Conservation (phyloP, 1,140 invertebrate species). For the Drosophila ohnishii region DNA sequence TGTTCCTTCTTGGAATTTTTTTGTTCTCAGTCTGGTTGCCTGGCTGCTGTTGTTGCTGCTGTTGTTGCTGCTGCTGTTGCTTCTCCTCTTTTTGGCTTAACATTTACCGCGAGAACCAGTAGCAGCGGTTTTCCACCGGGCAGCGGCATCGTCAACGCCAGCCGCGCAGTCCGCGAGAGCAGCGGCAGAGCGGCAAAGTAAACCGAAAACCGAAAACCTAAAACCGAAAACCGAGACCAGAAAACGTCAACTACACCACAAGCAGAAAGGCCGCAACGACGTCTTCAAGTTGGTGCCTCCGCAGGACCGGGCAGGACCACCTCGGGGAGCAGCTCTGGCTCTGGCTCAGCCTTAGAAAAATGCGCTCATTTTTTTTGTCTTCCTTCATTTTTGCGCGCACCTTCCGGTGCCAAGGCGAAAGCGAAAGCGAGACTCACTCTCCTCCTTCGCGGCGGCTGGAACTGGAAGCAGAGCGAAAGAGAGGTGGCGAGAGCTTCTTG, state of each 20-base stretch:
- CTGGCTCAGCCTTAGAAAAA: slow-evolving; percentile 53
- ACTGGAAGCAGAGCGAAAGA: slow-evolving; percentile 10
- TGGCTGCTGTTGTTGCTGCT: slow-evolving; percentile 28
- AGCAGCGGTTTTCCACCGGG: slow-evolving; percentile 79
- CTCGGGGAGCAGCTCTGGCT: background rate
- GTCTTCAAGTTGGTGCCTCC: slow-evolving; percentile 67
- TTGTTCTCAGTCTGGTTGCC: background rate
- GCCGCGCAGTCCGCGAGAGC: slow-evolving; percentile 8
- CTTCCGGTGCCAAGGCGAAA: slow-evolving; percentile 36
- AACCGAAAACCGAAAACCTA: slow-evolving; percentile 57
- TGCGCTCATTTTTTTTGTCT: slow-evolving; percentile 64
- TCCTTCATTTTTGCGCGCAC: slow-evolving; percentile 49
- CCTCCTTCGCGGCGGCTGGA: slow-evolving; percentile 5
- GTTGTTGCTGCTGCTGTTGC: slow-evolving; percentile 36
- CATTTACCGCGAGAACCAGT: slow-evolving; percentile 83
- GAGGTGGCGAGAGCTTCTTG: slow-evolving; percentile 31
- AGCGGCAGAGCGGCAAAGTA: slow-evolving; percentile 34
- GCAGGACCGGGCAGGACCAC: slow-evolving; percentile 7
- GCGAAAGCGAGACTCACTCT: slow-evolving; percentile 18
- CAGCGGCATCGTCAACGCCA: slow-evolving; percentile 25
- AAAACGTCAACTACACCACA: slow-evolving; percentile 81
- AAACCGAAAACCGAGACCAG: slow-evolving; percentile 77
- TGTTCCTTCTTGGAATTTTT: slow-evolving; percentile 20
- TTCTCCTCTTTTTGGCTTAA: slow-evolving; percentile 77
- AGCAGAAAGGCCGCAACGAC: slow-evolving; percentile 80